Percentiles rank a stretch among this genome's conserved stretches.
Conservation (phyloP, 37 sponge, comb jelly and placozoan species). For the Ianthella basta region DNA sequence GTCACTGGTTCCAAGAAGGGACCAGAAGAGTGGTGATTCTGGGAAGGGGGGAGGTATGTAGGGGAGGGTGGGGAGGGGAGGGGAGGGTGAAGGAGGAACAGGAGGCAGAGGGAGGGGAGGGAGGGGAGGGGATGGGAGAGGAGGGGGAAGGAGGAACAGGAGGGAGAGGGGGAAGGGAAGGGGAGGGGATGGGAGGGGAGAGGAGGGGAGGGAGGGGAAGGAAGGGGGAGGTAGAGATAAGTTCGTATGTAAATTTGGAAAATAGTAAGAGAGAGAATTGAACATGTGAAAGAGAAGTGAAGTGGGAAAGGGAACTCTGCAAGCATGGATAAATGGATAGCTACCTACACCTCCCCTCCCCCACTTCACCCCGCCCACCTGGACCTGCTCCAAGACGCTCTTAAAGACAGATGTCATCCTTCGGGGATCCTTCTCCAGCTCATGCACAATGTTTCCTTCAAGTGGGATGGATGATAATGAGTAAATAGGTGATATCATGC, state of each 20-base stretch:
- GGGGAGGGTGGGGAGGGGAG: neutral
- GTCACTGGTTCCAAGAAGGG: conserved; percentile 93
- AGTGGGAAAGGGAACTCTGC: too few species aligned
- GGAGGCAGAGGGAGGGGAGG: neutral
- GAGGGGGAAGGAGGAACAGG: neutral
- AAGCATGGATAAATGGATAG: too few species aligned
- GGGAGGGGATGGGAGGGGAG: neutral
- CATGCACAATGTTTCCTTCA: conserved; percentile 39
- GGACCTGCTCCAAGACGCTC: conserved; percentile 48
- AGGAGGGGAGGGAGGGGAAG: neutral
- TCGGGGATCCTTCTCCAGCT: conserved; percentile 62
- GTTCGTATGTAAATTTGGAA: neutral
- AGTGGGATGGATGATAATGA: too few species aligned
- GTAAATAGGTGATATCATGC: neutral
- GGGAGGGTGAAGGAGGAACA: neutral
- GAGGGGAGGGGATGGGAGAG: neutral
- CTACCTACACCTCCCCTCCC: too few species aligned
- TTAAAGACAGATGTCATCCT: conserved; percentile 34
- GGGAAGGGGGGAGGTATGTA: neutral
- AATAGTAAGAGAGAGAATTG: neutral
- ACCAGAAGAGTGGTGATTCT: conserved; percentile 85
- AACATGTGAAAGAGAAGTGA: too few species aligned
- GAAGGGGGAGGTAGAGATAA: neutral
- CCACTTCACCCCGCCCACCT: conserved; percentile 55
- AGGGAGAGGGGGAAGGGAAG: neutral